These are phyloP conservation scores for Eupithecia centaureata DNA, from an alignment of 2,888 invertebrate species.

Conservation along the genomic window DNA sequence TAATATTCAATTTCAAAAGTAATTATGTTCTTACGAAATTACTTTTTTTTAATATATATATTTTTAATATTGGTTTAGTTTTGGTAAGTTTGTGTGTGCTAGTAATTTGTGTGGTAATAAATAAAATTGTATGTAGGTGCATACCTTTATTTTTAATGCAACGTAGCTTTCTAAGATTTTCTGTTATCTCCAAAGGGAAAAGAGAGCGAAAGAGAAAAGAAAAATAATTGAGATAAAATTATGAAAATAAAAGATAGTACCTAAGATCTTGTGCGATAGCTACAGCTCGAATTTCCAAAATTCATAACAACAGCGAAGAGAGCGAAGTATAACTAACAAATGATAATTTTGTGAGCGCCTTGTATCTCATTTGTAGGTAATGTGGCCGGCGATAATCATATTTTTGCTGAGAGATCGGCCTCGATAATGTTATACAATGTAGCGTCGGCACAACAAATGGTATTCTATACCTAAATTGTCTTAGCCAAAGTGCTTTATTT, in stretches of 20 bases:
- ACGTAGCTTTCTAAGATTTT: too few relatives aligned
- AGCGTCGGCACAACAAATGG: constrained; percentile 54
- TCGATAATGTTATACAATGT: constrained; percentile 63
- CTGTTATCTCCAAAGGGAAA: not conserved
- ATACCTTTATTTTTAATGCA: too few relatives aligned
- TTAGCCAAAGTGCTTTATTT: not conserved
- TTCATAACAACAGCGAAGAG: not conserved
- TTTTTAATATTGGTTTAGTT: too few relatives aligned
- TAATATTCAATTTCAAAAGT: too few relatives aligned
- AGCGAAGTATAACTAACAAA: constrained; percentile 43
- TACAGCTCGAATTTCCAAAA: not conserved
- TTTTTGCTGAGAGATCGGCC: constrained; percentile 74
- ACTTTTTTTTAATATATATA: too few relatives aligned
- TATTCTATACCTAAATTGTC: not conserved
- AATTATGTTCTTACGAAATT: too few relatives aligned
- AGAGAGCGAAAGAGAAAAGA: not conserved
- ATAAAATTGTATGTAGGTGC: too few relatives aligned
- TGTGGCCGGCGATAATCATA: constrained; percentile 72
- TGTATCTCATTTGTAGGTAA: constrained; percentile 71
- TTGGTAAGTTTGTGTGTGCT: too few relatives aligned
- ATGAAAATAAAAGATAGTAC: too few relatives aligned
- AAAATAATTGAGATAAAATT: too few relatives aligned
- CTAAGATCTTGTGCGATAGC: not conserved
- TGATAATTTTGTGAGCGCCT: constrained; percentile 50
- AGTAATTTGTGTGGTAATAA: too few relatives aligned